These are phyloP conservation scores for Chelmon rostratus DNA, from an alignment of 2,797 vertebrate species.

Conservation along the genomic window DNA sequence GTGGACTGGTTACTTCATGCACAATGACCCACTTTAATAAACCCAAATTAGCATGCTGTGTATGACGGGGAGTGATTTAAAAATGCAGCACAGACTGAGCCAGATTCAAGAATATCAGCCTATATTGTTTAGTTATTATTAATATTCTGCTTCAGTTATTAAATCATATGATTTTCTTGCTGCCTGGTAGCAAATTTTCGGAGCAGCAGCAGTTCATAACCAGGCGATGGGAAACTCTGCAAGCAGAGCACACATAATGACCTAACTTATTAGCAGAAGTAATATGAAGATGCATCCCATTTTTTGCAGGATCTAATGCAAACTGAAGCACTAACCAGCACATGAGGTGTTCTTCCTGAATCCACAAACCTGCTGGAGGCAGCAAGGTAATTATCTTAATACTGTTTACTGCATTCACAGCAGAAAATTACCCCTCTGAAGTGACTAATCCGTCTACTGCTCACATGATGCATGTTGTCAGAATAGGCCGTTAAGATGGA, in stretches of 20 bases:
- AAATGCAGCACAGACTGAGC: background rate
- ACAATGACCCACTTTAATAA: background rate
- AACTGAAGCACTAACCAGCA: background rate
- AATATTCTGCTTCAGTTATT: background rate
- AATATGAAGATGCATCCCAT: conserved; percentile 1
- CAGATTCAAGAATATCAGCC: background rate
- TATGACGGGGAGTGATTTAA: background rate
- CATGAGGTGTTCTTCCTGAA: conserved; percentile 19
- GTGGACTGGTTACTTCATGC: background rate
- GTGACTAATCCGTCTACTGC: conserved; percentile 63
- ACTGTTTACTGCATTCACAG: conserved; percentile 60
- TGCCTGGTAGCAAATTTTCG: background rate
- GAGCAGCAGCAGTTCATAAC: background rate
- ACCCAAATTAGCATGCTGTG: background rate
- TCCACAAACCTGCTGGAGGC: conserved; percentile 51
- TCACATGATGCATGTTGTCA: conserved; percentile 48
- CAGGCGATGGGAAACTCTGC: background rate
- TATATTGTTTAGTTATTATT: background rate
- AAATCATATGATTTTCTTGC: background rate
- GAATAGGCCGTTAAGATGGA: conserved; percentile 41
- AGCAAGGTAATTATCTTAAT: conserved; percentile 69
- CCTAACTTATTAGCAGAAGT: background rate
- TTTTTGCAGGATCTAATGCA: conserved; percentile 3
- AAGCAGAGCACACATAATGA: background rate
- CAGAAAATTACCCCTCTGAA: conserved; percentile 63